Evolutionary conservation across 2,888 invertebrate species (phyloP).

Genomic region (Sicus ferrugineus): DNA sequence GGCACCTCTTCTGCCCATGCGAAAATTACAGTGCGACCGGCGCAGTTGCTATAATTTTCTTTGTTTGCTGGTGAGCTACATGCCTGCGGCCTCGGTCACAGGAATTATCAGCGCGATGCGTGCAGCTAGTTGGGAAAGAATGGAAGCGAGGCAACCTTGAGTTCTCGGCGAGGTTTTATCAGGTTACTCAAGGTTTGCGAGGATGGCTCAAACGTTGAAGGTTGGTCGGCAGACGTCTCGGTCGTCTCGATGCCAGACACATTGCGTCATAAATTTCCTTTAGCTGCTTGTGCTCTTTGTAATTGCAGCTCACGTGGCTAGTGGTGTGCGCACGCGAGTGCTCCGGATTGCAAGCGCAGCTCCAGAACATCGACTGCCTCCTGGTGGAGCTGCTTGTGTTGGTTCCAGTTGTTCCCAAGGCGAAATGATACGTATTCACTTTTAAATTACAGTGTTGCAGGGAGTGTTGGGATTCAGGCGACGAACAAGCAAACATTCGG

Average conservation of each 20-base stretch:
- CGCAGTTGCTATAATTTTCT: conserved; percentile 24
- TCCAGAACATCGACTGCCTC: background rate
- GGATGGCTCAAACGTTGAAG: background rate
- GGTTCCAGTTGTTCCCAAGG: background rate
- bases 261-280: conserved; percentile 33
- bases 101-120: conserved; percentile 49
- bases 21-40: conserved; percentile 13
- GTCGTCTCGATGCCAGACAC: conserved; percentile 8
- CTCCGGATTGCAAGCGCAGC: background rate
- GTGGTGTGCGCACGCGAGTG: conserved; percentile 18
- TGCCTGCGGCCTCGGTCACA: conserved; percentile 32
- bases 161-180: conserved; percentile 19
- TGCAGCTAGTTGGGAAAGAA: conserved; percentile 51
- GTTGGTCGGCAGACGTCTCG: conserved; percentile 8
- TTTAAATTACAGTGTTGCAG: conserved; percentile 12
- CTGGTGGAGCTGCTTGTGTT: background rate
- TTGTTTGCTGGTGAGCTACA: conserved; percentile 10
- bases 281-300: conserved; percentile 15
- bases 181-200: background rate
- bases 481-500: background rate
- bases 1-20: background rate
- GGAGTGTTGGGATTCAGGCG: background rate
- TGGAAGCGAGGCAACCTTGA: conserved; percentile 18
- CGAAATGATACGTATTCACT: background rate
- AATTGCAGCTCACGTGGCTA: conserved; percentile 12